phyloP scores from a whole-genome alignment of 1,140 invertebrate species.

The Hyles vespertilio region DNA sequence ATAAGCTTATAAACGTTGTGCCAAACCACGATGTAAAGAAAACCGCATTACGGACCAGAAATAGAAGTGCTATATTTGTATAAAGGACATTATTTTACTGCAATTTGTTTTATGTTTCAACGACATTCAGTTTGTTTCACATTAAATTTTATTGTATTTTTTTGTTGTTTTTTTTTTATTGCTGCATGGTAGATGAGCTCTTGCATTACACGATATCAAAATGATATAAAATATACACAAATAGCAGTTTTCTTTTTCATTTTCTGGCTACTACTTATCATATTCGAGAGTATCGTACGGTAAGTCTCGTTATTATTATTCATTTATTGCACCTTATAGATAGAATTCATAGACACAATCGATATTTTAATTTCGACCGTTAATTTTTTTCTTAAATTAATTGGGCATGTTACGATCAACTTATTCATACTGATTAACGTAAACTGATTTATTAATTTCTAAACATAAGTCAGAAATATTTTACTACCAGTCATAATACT shows the following conservation, averaged over 20 bases:
- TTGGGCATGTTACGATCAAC: too few relatives aligned
- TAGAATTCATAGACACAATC: background rate
- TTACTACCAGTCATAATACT: too few relatives aligned
- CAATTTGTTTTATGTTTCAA: conserved; percentile 54
- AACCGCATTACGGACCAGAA: conserved; percentile 30
- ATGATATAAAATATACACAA: conserved; percentile 1
- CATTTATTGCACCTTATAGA: too few relatives aligned
- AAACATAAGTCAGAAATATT: too few relatives aligned
- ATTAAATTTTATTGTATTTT: conserved; percentile 66
- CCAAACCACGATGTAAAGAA: conserved; percentile 21
- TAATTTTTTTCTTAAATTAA: too few relatives aligned
- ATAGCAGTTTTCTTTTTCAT: background rate
- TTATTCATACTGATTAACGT: too few relatives aligned
- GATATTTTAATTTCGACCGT: too few relatives aligned
- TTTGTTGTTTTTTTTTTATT: conserved; percentile 66
- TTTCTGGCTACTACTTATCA: too few relatives aligned
- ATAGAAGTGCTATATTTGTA: conserved; percentile 55
- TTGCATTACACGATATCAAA: background rate
- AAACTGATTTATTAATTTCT: too few relatives aligned
- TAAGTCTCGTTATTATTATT: too few relatives aligned
- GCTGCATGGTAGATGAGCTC: conserved; percentile 64
- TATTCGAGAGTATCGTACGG: too few relatives aligned
- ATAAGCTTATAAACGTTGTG: conserved; percentile 27
- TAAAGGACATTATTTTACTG: conserved; percentile 38
- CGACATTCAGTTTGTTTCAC: conserved; percentile 51